Percentiles rank a stretch among this genome's conserved stretches.
These are phyloP conservation scores for Ridgeia piscesae DNA, from an alignment of 1,140 invertebrate species.

Conservation along the genomic window DNA sequence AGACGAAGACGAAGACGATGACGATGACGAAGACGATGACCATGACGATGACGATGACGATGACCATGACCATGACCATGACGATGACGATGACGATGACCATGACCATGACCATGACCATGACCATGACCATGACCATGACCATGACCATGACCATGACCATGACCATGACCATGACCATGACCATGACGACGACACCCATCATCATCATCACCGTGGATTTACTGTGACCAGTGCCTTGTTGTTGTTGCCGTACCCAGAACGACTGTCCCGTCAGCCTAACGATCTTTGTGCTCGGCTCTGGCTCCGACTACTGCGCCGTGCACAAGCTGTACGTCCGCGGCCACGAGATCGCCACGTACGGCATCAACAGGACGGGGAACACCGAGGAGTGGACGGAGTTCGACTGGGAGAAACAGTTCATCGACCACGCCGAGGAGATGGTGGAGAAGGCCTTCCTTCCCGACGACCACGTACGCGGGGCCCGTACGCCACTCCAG, in stretches of 20 bases:
- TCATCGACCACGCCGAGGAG: constrained; percentile 5
- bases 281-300: constrained; percentile 81
- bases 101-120: neutral
- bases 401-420: constrained; percentile 1
- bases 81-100: too few species aligned
- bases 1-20: too few species aligned
- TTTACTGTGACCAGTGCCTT: neutral
- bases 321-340: constrained; percentile 79
- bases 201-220: neutral
- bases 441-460: constrained; percentile 10
- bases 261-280: constrained; percentile 78
- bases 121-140: neutral
- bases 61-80: neutral
- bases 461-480: neutral
- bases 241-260: constrained; percentile 59
- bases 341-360: constrained; percentile 82
- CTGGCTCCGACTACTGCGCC: constrained; percentile 78
- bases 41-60: too few species aligned
- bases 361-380: constrained; percentile 67
- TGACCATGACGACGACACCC: neutral
- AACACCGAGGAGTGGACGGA: constrained; percentile 8
- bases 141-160: neutral
- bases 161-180: neutral
- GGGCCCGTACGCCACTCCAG: constrained; percentile 33
- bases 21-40: too few species aligned